These are phyloP conservation scores for Nysson spinosus DNA, from an alignment of 2,888 invertebrate genomes.

Conservation along the genomic window DNA sequence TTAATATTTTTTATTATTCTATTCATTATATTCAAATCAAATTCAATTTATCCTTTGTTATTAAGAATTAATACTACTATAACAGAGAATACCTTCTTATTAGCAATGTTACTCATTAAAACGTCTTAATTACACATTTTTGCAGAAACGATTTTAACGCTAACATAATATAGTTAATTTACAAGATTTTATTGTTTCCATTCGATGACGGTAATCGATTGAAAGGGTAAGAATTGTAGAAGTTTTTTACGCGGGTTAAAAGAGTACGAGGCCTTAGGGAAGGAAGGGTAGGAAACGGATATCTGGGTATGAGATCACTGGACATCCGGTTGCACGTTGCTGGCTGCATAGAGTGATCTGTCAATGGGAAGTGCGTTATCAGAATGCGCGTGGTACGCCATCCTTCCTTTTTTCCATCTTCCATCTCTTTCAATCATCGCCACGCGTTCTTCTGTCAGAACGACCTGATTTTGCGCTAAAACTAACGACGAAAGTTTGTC, in stretches of 20 bases:
- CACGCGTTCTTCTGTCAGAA: conserved; percentile 29
- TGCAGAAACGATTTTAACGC: no score
- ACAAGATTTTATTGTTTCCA: no score
- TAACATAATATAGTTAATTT: no score
- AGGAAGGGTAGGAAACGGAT: conserved; percentile 48
- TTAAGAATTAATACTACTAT: no score
- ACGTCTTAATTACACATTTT: no score
- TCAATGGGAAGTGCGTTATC: conserved; percentile 77
- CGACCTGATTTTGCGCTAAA: conserved; percentile 39
- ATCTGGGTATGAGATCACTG: conserved; percentile 70
- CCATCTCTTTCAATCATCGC: conserved; percentile 29
- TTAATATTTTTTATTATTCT: no score
- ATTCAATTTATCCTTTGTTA: no score
- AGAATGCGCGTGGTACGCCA: conserved; percentile 60
- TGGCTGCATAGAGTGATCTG: conserved; percentile 62
- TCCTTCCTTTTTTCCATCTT: conserved; percentile 55
- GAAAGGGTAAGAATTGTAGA: neutral
- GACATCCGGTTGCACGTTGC: conserved; percentile 68
- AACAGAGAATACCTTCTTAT: no score
- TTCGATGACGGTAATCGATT: no score
- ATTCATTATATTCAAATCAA: no score
- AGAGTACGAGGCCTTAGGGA: conserved; percentile 9
- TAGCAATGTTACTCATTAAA: no score
- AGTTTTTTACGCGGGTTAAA: neutral
- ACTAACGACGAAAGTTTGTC: neutral